Evolutionary conservation across 2,113 vertebrate genomes (phyloP).

Genomic region (Lota lota): DNA sequence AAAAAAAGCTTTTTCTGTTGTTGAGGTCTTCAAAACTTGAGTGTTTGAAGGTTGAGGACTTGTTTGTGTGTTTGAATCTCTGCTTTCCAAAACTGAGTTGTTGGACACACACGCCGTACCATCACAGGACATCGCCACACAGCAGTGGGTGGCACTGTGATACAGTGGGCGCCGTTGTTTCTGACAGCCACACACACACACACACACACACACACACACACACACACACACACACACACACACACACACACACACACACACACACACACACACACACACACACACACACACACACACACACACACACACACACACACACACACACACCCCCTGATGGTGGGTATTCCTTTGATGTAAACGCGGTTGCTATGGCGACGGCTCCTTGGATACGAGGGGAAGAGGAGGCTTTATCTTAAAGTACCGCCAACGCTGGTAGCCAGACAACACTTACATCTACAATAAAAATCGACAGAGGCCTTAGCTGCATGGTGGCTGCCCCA

Average conservation of each 20-base stretch:
- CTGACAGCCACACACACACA: too few relatives aligned
- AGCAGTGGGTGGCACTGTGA: too few relatives aligned
- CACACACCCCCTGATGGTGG: not conserved
- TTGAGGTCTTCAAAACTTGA: too few relatives aligned
- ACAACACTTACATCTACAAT: not conserved
- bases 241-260: too few relatives aligned
- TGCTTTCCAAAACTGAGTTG: too few relatives aligned
- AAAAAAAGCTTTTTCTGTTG: too few relatives aligned
- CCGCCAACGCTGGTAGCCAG: not conserved
- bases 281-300: slow-evolving; percentile 7
- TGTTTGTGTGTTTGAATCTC: too few relatives aligned
- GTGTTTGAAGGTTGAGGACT: too few relatives aligned
- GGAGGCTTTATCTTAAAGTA: not conserved
- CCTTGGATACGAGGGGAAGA: slow-evolving; percentile 2
- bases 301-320: slow-evolving; percentile 19
- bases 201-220: too few relatives aligned
- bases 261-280: too few relatives aligned
- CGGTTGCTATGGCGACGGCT: slow-evolving; percentile 60
- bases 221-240: too few relatives aligned
- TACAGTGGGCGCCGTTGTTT: too few relatives aligned
- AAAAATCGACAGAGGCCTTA: not conserved
- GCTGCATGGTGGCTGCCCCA: not conserved
- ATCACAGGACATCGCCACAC: not conserved
- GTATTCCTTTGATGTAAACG: slow-evolving; percentile 51
- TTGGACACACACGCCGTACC: not conserved